phyloP scores from a whole-genome alignment of 2,113 vertebrate genomes.

The Actenoides lindsayi region DNA sequence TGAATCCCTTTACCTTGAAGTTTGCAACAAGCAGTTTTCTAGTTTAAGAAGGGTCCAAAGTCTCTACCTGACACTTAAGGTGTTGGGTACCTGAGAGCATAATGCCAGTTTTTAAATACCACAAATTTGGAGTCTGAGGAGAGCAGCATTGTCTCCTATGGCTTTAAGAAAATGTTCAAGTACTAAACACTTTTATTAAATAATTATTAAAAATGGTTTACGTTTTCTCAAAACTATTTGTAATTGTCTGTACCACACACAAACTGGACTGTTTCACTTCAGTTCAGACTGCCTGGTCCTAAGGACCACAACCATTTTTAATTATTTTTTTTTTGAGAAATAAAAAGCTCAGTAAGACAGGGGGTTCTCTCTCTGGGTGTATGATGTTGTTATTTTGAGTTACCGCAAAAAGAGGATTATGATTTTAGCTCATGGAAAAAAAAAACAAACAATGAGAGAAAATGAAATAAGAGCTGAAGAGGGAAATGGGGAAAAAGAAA shows the following conservation, averaged over 20 bases:
- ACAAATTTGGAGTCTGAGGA: not conserved
- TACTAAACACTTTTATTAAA: too few relatives aligned
- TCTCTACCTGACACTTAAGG: not conserved
- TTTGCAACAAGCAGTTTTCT: not conserved
- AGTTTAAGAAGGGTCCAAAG: not conserved
- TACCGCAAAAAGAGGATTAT: constrained; percentile 52
- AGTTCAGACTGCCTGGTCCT: not conserved
- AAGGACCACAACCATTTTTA: not conserved
- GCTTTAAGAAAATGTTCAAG: not conserved
- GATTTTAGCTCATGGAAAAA: not conserved
- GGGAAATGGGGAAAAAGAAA: not conserved
- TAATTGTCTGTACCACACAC: not conserved
- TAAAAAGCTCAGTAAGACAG: constrained; percentile 41
- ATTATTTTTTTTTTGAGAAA: constrained; percentile 10
- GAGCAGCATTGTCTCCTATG: not conserved
- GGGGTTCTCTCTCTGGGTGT: not conserved
- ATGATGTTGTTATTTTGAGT: not conserved
- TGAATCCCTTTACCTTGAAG: not conserved
- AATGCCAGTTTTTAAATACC: not conserved
- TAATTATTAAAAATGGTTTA: too few relatives aligned
- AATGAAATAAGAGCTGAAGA: not conserved
- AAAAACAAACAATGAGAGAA: not conserved
- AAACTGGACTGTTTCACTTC: not conserved
- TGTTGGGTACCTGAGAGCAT: not conserved
- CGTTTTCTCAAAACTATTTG: not conserved